Conservation (phyloP, 2,113 vertebrate genomes). For the Hepsetus odoe region DNA sequence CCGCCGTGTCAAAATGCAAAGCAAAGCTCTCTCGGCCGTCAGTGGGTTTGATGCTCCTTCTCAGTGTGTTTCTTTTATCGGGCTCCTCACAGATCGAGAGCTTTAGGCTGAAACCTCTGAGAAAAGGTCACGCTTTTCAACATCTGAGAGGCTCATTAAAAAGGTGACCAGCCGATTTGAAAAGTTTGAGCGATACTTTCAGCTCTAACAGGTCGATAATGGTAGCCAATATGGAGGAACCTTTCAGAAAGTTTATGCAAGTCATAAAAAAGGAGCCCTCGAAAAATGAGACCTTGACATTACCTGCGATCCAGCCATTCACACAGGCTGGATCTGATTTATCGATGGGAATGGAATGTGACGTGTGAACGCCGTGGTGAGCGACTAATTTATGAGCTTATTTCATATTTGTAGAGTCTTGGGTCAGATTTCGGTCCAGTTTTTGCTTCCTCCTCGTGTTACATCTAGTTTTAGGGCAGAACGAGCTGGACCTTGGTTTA, state of each 20-base stretch:
- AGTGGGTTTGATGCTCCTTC: background rate
- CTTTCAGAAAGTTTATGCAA: background rate
- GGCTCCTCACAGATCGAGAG: slow-evolving; percentile 5
- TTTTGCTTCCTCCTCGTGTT: no score
- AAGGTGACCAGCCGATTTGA: slow-evolving; percentile 33
- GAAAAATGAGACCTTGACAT: background rate
- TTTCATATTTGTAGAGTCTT: no score
- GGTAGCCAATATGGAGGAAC: slow-evolving; percentile 24
- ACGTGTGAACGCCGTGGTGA: no score
- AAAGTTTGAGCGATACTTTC: slow-evolving; percentile 14
- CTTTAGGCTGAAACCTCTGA: slow-evolving; percentile 9
- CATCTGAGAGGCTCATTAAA: slow-evolving; percentile 44
- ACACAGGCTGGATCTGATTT: no score
- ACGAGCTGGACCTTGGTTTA: no score
- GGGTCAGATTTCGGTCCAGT: no score
- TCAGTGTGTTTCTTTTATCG: slow-evolving; percentile 6
- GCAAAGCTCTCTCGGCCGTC: background rate
- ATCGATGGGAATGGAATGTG: no score
- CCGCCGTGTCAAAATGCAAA: background rate
- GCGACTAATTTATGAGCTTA: no score
- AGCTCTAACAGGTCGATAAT: slow-evolving; percentile 14
- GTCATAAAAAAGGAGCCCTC: background rate
- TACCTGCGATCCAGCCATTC: no score
- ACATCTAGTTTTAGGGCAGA: no score
- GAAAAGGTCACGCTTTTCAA: slow-evolving; percentile 52